Evolutionary conservation across 2,888 invertebrate genomes (phyloP).

Genomic region (Cyrtodaria siliqua): DNA sequence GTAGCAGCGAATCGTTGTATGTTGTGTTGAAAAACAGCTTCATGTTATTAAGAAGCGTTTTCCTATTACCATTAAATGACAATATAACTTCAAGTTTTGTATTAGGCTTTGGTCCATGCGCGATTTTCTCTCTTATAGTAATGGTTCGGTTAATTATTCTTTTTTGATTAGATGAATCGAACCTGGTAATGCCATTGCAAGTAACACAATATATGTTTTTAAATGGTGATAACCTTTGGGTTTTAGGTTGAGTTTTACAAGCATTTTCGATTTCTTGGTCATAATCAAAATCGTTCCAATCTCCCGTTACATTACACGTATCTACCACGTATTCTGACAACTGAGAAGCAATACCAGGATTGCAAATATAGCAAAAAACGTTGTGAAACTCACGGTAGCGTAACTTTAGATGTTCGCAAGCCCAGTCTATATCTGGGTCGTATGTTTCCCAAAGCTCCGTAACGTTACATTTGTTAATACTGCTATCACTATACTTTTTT

Average conservation of each 20-base stretch:
- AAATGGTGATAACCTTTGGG: constrained; percentile 13
- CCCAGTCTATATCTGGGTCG: constrained; percentile 49
- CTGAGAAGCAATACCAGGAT: constrained; percentile 29
- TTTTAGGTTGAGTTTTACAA: constrained; percentile 1
- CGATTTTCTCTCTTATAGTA: too few relatives aligned
- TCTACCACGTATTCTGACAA: background rate
- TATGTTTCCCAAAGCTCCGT: constrained; percentile 44
- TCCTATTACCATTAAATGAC: too few relatives aligned
- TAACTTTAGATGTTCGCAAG: constrained; percentile 31
- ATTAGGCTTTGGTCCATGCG: too few relatives aligned
- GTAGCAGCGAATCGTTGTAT: too few relatives aligned
- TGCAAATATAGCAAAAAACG: constrained; percentile 19
- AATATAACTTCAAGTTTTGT: too few relatives aligned
- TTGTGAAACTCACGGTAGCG: constrained; percentile 8
- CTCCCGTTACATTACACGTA: constrained; percentile 26
- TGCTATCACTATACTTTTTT: too few relatives aligned
- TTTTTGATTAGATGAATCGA: too few relatives aligned
- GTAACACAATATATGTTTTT: constrained; percentile 52
- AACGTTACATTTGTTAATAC: constrained; percentile 30
- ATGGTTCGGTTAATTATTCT: too few relatives aligned
- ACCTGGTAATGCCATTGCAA: constrained; percentile 29
- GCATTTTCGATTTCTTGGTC: background rate
- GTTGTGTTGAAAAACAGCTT: too few relatives aligned
- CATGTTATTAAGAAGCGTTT: too few relatives aligned
- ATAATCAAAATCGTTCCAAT: background rate